Evolutionary conservation across 2,888 invertebrate species (phyloP).

Genomic region (Callyntrura guangdongensis): DNA sequence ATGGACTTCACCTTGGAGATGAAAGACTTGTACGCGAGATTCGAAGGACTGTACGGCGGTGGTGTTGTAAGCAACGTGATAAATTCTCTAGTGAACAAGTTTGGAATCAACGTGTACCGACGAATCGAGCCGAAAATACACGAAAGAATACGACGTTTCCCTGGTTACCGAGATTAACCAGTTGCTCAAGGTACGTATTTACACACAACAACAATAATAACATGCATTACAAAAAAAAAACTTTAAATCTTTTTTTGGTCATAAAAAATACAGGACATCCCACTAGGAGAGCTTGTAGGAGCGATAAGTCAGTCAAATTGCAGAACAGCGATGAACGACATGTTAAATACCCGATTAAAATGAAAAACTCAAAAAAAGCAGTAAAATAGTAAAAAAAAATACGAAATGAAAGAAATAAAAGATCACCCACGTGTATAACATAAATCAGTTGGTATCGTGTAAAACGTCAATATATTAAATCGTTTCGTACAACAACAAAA

Average conservation of each 20-base stretch:
- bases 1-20: conserved; percentile 59
- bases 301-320: not conserved
- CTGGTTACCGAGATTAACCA: conserved; percentile 55
- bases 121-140: conserved; percentile 62
- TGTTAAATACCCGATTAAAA: not conserved
- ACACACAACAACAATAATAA: not conserved
- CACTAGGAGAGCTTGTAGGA: not conserved
- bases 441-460: no score
- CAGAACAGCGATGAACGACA: not conserved
- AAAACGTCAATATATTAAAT: no score
- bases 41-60: conserved; percentile 70
- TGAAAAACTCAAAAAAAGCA: no score
- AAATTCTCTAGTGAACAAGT: conserved; percentile 62
- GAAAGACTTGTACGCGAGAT: conserved; percentile 5
- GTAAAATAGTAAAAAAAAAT: no score
- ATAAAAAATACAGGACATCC: conserved; percentile 5
- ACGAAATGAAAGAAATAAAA: not conserved
- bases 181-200: conserved; percentile 39
- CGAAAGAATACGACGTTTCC: conserved; percentile 35
- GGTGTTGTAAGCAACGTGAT: conserved; percentile 26
- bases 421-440: no score
- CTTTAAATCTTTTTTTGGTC: not conserved
- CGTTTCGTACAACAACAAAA: no score
- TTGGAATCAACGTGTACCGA: conserved; percentile 47
- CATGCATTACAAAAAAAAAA: no score